phyloP scores from a whole-genome alignment of 2,888 invertebrate genomes.

The Adineta ricciae region DNA sequence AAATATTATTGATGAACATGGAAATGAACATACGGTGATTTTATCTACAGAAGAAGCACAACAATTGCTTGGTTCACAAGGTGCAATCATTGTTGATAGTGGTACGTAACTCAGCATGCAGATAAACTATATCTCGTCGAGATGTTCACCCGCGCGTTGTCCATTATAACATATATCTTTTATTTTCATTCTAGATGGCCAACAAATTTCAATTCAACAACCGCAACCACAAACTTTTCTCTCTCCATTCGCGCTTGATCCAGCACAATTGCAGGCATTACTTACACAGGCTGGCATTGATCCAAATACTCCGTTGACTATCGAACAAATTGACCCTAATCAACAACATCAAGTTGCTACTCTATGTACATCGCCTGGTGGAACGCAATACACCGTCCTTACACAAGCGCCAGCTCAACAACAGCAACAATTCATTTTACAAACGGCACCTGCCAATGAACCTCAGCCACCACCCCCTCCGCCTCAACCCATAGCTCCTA shows the following conservation, averaged over 20 bases:
- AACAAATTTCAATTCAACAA: neutral
- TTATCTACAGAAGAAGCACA: conserved; percentile 11
- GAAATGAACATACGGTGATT: conserved; percentile 4
- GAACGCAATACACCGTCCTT: neutral
- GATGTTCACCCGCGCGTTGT: no score
- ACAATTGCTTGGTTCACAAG: neutral
- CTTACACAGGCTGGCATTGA: neutral
- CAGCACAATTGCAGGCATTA: neutral
- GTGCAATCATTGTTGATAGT: neutral
- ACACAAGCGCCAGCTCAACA: neutral
- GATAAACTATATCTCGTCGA: no score
- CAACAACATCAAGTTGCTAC: neutral
- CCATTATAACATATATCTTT: no score
- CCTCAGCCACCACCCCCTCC: neutral
- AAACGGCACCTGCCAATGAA: neutral
- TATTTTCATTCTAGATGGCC: neutral
- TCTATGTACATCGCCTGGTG: conserved; percentile 13
- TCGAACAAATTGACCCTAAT: neutral
- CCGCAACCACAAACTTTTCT: neutral
- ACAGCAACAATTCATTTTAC: neutral
- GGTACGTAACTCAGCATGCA: neutral
- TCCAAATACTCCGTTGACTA: neutral
- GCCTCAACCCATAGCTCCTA: neutral
- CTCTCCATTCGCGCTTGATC: conserved; percentile 1
- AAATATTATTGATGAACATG: neutral